Evolutionary conservation across 1,140 invertebrate genomes (phyloP).

Genomic region (Drosophila paulistorum): DNA sequence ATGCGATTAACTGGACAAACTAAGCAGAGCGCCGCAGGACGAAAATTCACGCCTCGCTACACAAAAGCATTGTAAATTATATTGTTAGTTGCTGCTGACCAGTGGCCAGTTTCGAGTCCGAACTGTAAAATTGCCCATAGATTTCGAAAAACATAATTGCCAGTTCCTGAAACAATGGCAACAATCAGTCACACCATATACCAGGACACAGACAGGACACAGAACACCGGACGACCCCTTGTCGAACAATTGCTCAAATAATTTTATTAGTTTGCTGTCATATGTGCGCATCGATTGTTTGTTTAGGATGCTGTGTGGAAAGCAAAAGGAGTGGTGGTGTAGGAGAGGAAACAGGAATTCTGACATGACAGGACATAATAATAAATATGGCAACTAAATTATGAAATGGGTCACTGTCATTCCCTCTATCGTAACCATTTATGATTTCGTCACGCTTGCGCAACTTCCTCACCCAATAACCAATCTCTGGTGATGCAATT

Average conservation of each 20-base stretch:
- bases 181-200: slow-evolving; percentile 42
- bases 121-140: slow-evolving; percentile 49
- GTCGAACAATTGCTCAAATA: slow-evolving; percentile 31
- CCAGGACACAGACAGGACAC: slow-evolving; percentile 25
- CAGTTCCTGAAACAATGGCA: slow-evolving; percentile 61
- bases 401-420: slow-evolving; percentile 46
- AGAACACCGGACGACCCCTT: slow-evolving; percentile 23
- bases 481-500: slow-evolving; percentile 1
- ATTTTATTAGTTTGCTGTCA: slow-evolving; percentile 67
- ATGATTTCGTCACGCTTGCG: slow-evolving; percentile 28
- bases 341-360: slow-evolving; percentile 23
- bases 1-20: slow-evolving; percentile 65
- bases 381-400: slow-evolving; percentile 79
- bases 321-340: not conserved
- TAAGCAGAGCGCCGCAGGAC: slow-evolving; percentile 36
- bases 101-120: slow-evolving; percentile 33
- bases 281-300: slow-evolving; percentile 60
- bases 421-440: not conserved
- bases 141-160: slow-evolving; percentile 57
- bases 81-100: slow-evolving; percentile 63
- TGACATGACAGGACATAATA: slow-evolving; percentile 74
- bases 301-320: slow-evolving; percentile 60
- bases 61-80: slow-evolving; percentile 82
- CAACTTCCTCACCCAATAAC: not conserved
- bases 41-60: slow-evolving; percentile 80